Base-by-base conservation (phyloP, 2,797 vertebrate genomes). In the Lycodopsis pacificus region DNA sequence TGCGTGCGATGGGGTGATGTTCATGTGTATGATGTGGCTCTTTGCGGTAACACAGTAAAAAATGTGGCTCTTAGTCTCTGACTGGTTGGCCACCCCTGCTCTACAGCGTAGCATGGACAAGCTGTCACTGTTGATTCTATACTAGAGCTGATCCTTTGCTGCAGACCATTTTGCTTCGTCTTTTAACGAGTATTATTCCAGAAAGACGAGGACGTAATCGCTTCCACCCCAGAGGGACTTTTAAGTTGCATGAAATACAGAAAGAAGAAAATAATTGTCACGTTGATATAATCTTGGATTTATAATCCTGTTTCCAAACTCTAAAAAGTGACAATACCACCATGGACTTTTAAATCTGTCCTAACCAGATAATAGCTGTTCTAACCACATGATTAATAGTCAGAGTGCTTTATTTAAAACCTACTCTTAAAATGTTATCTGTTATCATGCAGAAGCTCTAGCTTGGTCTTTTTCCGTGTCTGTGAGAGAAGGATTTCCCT, bases 381-480 rank as follows among this genome's bases (percentile, higher is more conserved):
- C 32, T 8, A 7, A 12, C 36, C 13, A 2, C 32, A 54, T 4
- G 13, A 53, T 53, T 56, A 30, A 38, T 34, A 11, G 7, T 7
- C 27, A 5, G n/a, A 64, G 67, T 32, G 27, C 44, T 34, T 59
- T 51, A 7, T 44, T 44, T 32, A 17, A 38, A 57, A 56, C 4
- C n/a, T 19, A 8, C 13, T 53, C 34, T 44, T 11, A 15, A 30
- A 57, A n/a, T 22, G 25, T 25, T 7, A 51, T 30, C 17, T 67
- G 68, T 62, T 58, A 4, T 25, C 61, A 9, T 51, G 56, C 30
- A 65, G 75, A 30, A 30, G 20, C 42, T 65, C 54, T 22, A 7
- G 4, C 65, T 68, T 22, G 44, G 13, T 48, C 68, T 30, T 14
- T 14, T 54, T 22, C 46, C 13, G 51, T 42, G 15, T 73, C 40